phyloP scores from a whole-genome alignment of 2,888 invertebrate genomes.

The Chymomyza caudatula region DNA sequence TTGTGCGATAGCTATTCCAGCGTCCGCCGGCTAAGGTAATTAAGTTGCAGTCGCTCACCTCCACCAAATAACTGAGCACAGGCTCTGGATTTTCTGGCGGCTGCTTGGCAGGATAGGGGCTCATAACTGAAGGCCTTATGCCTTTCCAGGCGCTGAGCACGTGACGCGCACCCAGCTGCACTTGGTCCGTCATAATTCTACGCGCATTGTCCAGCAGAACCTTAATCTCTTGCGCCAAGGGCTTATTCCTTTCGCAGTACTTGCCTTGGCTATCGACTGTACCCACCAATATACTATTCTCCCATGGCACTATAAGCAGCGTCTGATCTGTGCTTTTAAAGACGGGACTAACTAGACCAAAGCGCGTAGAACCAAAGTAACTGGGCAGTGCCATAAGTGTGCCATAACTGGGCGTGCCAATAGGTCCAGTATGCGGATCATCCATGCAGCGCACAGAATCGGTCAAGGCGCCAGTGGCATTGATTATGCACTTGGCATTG shows the following conservation, averaged over 20 bases:
- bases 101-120: constrained; percentile 80
- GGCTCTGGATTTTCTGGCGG: constrained; percentile 75
- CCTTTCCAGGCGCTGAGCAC: constrained; percentile 98
- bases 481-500: constrained; percentile 94
- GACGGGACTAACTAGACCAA: constrained; percentile 97
- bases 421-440: constrained; percentile 89
- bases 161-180: constrained; percentile 96
- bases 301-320: constrained; percentile 99
- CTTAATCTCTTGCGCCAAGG: constrained; percentile 95
- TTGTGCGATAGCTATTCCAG: constrained; percentile 98
- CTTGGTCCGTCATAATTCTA: constrained; percentile 94
- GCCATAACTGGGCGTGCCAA: constrained; percentile 80
- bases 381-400: constrained; percentile 84
- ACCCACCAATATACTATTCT: constrained; percentile 92
- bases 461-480: constrained; percentile 98
- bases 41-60: constrained; percentile 91
- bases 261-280: constrained; percentile 96
- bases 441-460: constrained; percentile 96
- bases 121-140: constrained; percentile 95
- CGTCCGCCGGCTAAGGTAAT: constrained; percentile 99
- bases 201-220: constrained; percentile 97
- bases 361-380: constrained; percentile 97
- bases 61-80: constrained; percentile 98
- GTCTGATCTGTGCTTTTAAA: constrained; percentile 95
- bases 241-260: constrained; percentile 83